phyloP scores from a whole-genome alignment of 2,888 invertebrate species.

The Chymomyza amoena region DNA sequence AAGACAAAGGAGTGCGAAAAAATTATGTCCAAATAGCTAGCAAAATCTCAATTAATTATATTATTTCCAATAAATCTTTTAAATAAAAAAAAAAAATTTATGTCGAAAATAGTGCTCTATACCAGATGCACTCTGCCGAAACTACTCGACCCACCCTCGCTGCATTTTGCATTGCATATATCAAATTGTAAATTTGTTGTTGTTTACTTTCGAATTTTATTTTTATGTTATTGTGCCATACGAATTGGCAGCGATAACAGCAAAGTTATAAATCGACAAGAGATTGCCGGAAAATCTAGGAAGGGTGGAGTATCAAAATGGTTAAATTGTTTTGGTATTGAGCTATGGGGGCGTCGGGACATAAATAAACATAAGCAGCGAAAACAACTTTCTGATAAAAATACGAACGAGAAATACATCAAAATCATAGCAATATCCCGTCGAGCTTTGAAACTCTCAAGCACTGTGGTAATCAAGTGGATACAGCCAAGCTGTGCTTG shows the following conservation, averaged over 20 bases:
- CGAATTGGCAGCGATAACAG: not conserved
- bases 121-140: too few relatives aligned
- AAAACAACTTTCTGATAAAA: conserved; percentile 54
- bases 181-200: not conserved
- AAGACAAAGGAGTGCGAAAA: too few relatives aligned
- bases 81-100: too few relatives aligned
- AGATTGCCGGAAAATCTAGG: not conserved
- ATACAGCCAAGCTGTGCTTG: not conserved
- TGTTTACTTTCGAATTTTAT: not conserved
- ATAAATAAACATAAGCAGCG: not conserved
- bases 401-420: conserved; percentile 25
- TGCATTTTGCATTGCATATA: not conserved
- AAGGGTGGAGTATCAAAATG: not conserved
- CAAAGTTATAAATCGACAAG: not conserved
- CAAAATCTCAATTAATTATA: too few relatives aligned
- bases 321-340: not conserved
- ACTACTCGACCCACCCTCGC: too few relatives aligned
- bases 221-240: not conserved
- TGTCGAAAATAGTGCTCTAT: too few relatives aligned
- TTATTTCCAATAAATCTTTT: too few relatives aligned
- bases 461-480: not conserved
- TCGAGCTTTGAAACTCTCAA: not conserved
- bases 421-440: not conserved
- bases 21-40: too few relatives aligned
- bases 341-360: not conserved